Percentiles rank a stretch among this genome's conserved stretches.
Evolutionary conservation across 2,888 invertebrate species (phyloP).

Genomic region (Gari tellinella): DNA sequence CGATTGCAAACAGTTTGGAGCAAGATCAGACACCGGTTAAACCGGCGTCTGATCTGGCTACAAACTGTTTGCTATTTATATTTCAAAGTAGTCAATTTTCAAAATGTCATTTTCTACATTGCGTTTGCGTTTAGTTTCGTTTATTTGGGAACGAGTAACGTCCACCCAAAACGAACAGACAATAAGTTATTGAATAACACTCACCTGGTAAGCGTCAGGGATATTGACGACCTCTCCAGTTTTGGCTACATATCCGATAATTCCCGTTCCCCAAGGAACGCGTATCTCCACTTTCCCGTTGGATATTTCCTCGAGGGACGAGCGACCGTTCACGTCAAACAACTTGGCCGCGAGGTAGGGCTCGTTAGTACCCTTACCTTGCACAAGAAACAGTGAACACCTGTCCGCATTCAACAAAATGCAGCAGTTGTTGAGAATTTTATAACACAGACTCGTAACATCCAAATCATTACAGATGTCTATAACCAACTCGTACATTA

Average conservation of each 20-base stretch:
- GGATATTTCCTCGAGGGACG: constrained; percentile 92
- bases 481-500: constrained; percentile 83
- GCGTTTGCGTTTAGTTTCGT: too few species aligned
- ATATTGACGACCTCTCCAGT: constrained; percentile 81
- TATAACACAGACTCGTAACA: constrained; percentile 82
- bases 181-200: too few species aligned
- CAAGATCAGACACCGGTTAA: too few species aligned
- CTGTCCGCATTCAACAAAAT: constrained; percentile 82
- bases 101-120: too few species aligned
- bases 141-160: too few species aligned
- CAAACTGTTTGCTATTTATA: too few species aligned
- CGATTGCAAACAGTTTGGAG: too few species aligned
- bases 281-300: constrained; percentile 94
- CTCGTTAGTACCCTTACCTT: constrained; percentile 84
- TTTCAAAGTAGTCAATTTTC: too few species aligned
- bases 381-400: constrained; percentile 83
- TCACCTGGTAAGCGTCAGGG: constrained; percentile 82
- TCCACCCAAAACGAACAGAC: too few species aligned
- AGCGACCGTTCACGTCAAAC: constrained; percentile 81
- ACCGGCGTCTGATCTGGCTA: too few species aligned
- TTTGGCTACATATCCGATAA: constrained; percentile 82
- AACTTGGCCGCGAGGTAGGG: constrained; percentile 87
- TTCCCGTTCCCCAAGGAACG: constrained; percentile 81
- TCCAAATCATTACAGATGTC: constrained; percentile 84
- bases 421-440: constrained; percentile 83